Conservation (phyloP, 2,888 invertebrate species). For the Stratiomys singularior region DNA sequence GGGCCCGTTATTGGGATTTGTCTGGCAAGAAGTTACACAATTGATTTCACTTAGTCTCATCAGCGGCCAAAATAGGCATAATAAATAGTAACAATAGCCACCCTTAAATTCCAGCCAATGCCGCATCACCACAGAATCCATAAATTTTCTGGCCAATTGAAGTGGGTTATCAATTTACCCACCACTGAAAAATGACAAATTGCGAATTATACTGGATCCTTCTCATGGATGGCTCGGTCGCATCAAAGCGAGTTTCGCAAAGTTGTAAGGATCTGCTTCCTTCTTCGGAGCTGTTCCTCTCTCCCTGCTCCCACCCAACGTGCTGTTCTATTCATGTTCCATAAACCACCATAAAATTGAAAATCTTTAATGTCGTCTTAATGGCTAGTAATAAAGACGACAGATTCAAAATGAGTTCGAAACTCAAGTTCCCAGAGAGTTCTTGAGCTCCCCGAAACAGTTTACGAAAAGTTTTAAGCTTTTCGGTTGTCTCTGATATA, state of each 20-base stretch:
- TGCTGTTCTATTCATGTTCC: background rate
- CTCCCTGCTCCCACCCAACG: background rate
- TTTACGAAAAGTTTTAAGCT: slow-evolving; percentile 38
- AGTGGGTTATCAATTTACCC: slow-evolving; percentile 44
- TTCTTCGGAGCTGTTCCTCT: background rate
- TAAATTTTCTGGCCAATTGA: slow-evolving; percentile 37
- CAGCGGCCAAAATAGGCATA: slow-evolving; percentile 18
- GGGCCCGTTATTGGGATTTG: background rate
- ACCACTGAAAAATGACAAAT: slow-evolving; percentile 40
- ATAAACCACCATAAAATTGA: slow-evolving; percentile 49
- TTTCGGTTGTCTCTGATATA: slow-evolving; percentile 28
- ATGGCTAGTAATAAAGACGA: slow-evolving; percentile 51
- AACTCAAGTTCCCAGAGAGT: slow-evolving; percentile 8
- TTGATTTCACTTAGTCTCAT: slow-evolving; percentile 23
- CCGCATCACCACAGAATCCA: slow-evolving; percentile 3
- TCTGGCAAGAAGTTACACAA: background rate
- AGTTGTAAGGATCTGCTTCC: background rate
- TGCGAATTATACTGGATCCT: slow-evolving; percentile 26
- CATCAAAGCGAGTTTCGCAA: background rate
- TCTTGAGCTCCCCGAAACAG: slow-evolving; percentile 24
- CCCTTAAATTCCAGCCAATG: background rate
- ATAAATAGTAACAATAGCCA: slow-evolving; percentile 19
- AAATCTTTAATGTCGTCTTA: slow-evolving; percentile 52
- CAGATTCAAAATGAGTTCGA: slow-evolving; percentile 40
- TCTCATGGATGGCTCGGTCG: background rate